These are phyloP conservation scores for Eubasilissa splendida DNA, from an alignment of 2,888 invertebrate species.

Conservation along the genomic window DNA sequence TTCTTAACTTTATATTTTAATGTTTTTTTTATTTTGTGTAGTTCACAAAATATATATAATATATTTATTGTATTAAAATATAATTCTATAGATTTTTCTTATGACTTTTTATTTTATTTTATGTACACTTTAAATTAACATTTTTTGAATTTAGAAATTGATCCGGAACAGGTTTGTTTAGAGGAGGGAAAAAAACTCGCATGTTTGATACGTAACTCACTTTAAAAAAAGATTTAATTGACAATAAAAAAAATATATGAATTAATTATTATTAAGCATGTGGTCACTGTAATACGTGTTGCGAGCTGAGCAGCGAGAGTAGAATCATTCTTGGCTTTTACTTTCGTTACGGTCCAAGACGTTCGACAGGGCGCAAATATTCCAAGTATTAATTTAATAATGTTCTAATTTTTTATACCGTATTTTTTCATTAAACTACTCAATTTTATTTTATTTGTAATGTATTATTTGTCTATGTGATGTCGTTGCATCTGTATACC, in stretches of 20 bases:
- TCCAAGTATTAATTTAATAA: conserved; percentile 9
- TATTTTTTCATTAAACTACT: neutral
- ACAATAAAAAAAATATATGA: neutral
- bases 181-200: neutral
- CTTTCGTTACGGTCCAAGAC: conserved; percentile 49
- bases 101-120: too few relatives aligned
- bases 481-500: too few relatives aligned
- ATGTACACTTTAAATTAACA: too few relatives aligned
- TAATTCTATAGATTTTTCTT: too few relatives aligned
- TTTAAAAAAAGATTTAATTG: neutral
- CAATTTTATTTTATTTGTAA: too few relatives aligned
- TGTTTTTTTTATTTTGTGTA: too few relatives aligned
- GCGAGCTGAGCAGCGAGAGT: conserved; percentile 47
- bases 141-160: too few relatives aligned
- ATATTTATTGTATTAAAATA: too few relatives aligned
- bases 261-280: neutral
- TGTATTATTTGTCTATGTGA: too few relatives aligned
- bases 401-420: neutral
- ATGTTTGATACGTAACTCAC: neutral
- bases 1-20: too few relatives aligned
- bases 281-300: conserved; percentile 6
- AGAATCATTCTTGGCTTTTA: conserved; percentile 52
- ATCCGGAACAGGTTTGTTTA: too few relatives aligned
- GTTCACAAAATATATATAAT: too few relatives aligned
- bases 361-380: conserved; percentile 38